Percentiles rank a stretch among this genome's conserved stretches.
Conservation (phyloP, 2,797 vertebrate species). For the Gambusia yucatana region DNA sequence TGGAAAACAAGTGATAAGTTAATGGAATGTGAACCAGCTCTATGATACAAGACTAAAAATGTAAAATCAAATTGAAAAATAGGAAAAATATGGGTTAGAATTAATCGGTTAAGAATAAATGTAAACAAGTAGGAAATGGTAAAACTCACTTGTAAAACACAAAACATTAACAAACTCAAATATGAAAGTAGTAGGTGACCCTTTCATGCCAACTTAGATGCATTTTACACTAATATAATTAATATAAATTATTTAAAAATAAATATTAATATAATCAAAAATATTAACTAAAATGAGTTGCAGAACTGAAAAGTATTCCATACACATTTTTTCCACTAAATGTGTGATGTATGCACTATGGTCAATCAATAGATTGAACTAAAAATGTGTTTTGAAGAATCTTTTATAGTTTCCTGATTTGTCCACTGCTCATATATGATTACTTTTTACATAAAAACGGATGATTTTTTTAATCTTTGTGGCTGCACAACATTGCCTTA, state of each 20-base stretch:
- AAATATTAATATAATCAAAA: neutral
- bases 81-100: neutral
- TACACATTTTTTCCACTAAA: neutral
- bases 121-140: neutral
- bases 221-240: neutral
- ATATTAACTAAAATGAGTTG: neutral
- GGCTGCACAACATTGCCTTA: too few species aligned
- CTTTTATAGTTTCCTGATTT: neutral
- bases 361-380: neutral
- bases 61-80: neutral
- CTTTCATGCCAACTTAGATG: neutral
- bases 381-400: neutral
- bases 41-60: neutral
- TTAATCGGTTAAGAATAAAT: neutral
- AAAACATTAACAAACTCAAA: neutral
- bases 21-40: neutral
- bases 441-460: neutral
- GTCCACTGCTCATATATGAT: neutral
- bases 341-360: neutral
- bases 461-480: neutral
- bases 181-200: neutral
- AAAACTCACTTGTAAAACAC: neutral
- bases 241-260: neutral
- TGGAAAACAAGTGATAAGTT: neutral
- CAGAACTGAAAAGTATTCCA: neutral